Evolutionary conservation across 1,140 invertebrate species (phyloP).

Genomic region (Eubasilissa regina): DNA sequence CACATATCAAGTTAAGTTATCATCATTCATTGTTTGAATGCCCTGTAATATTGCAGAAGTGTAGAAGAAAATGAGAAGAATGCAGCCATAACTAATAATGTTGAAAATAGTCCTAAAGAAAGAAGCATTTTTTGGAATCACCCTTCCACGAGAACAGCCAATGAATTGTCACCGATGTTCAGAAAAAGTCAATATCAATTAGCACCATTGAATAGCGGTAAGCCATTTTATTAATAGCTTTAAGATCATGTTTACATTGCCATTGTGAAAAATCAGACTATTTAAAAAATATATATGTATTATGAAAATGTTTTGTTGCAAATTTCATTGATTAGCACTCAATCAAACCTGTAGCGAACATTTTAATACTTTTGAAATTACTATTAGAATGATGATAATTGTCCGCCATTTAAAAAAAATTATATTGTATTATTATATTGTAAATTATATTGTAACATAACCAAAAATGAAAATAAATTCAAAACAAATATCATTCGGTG

Average conservation of each 20-base stretch:
- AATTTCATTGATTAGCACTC: background rate
- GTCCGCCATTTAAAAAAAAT: too few relatives aligned
- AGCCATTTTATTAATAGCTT: constrained; percentile 34
- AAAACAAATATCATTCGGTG: too few relatives aligned
- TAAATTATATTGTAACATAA: too few relatives aligned
- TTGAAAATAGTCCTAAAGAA: constrained; percentile 59
- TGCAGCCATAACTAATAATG: constrained; percentile 59
- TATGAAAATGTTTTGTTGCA: background rate
- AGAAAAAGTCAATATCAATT: constrained; percentile 73
- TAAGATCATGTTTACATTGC: background rate
- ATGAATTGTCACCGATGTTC: constrained; percentile 72
- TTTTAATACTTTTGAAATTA: too few relatives aligned
- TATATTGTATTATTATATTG: too few relatives aligned
- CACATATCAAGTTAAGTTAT: background rate
- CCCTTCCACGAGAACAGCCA: constrained; percentile 71
- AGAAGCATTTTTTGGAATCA: constrained; percentile 74
- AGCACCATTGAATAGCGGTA: constrained; percentile 71
- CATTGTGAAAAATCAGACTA: background rate
- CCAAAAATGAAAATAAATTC: too few relatives aligned
- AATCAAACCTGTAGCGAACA: background rate
- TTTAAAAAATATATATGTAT: background rate
- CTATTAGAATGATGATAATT: too few relatives aligned
- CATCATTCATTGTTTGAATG: background rate
- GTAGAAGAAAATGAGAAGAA: constrained; percentile 58
- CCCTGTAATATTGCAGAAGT: constrained; percentile 44